Percentiles rank a stretch among this genome's conserved stretches.
These are phyloP conservation scores for Bucco capensis DNA, from an alignment of 2,113 vertebrate species.

Conservation along the genomic window DNA sequence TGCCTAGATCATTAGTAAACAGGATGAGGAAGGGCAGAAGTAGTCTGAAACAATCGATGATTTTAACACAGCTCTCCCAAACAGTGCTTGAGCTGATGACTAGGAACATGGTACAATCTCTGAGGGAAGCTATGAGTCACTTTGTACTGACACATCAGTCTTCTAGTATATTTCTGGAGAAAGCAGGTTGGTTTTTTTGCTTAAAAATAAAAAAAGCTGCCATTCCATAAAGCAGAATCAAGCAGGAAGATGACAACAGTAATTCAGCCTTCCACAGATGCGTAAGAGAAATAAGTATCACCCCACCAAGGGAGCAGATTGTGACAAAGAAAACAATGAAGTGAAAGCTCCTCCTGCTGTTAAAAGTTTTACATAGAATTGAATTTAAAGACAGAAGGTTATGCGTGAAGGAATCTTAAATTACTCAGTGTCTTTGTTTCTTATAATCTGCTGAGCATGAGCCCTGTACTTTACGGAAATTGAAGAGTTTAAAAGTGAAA, in stretches of 20 bases:
- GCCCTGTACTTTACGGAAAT: neutral
- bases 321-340: neutral
- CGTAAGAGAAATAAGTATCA: neutral
- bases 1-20: neutral
- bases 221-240: neutral
- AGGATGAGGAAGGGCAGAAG: neutral
- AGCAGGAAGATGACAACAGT: neutral
- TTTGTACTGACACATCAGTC: neutral
- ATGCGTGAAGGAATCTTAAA: accelerated
- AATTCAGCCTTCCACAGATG: neutral
- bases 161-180: neutral
- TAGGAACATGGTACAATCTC: neutral
- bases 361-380: neutral
- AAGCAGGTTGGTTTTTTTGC: neutral
- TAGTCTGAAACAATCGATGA: neutral
- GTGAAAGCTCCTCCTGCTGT: neutral
- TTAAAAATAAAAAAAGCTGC: neutral
- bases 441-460: neutral
- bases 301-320: neutral
- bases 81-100: neutral
- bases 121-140: neutral
- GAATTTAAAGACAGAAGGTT: neutral
- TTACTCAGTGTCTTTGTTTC: neutral
- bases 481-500: neutral
- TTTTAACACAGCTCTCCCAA: neutral